Evolutionary conservation across 2,113 vertebrate species (phyloP), one percentile per base, ranked within the genome.

Genomic region (Scophthalmus maximus): DNA sequence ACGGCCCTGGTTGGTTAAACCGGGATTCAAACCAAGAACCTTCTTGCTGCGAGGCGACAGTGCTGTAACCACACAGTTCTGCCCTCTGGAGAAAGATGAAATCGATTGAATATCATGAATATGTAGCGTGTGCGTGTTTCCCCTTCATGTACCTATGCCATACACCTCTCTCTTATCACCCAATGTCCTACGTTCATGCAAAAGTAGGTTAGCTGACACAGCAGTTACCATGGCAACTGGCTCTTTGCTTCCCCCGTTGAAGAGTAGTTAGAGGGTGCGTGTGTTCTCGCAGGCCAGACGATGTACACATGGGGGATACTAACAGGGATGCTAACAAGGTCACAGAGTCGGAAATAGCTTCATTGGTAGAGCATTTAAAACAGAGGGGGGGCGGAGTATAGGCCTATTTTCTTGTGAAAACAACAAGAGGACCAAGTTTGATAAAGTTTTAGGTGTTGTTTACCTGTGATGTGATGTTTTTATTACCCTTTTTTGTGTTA

Each of bases 131-230:
- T 29, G 15, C 17, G 12, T 68, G 52, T 22, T 27, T 66, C 44
- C 18, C 52, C 40, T 66, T 23, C 18, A 18, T 18, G 14, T 63
- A 84, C 69, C 72, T 80, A 56, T 64, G 84, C 52, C 60, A 46
- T 56, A 59, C 70, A 89, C 56, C 68, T 85, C 79, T 70, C 72
- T 75, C 32, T 70, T 64, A 62, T 75, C 65, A 10, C 56, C 87
- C 85, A 86, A 85, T 89, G 86, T 85, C 86, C 86, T 88, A 81
- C 68, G 29, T 76, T 80, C 74, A 75, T 68, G 78, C 65, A 90
- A 87, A 92, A 91, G 79, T 92, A 85, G 88, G 90, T 92, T 91
- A 88, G 80, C 87, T 88, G 87, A 93, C 84, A 74, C 64, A 22
- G 78, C 80, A 83, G 84, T 93, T 87, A 86, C 91, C 88, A 91